Base-by-base conservation (phyloP, 2,797 vertebrate species). In the Acanthornis magna region DNA sequence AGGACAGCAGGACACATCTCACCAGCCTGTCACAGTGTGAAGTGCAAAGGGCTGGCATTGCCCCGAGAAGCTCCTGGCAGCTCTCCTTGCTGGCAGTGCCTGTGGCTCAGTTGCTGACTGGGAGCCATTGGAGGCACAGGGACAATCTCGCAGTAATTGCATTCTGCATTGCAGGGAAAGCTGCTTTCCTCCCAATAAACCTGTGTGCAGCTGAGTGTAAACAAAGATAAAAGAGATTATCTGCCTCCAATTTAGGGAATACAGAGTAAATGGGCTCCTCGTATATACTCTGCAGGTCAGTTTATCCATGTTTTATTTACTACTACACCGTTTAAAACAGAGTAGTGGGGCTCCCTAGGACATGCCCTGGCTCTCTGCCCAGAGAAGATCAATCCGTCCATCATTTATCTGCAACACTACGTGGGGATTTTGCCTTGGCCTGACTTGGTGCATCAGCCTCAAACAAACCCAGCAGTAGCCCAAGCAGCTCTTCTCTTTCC, bases 201-300 rank as follows among this genome's bases (percentile, higher is more conserved):
- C 58, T 72, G 50, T 47, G 65, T 22, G 43, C 68, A 77, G 42
- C 48, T 42, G 76, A 73, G 73, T 27, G 77, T 63, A 67, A 93
- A 61, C 27, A 47, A 45, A 77, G 67, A 77, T 80, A 88, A 94
- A 96, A 57, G 82, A 95, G 88, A 91, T 94, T 72, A 88, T 85
- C 79, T 86, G 54, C 36, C 62, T 88, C 32, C 77, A 79, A 20
- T 87, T 75, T 75, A 78, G 55, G 51, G n/a, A 95, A 70, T 75
- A 68, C 4, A 68, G 72, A 83, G 76, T 71, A 91, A 92, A 82
- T 5, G 1, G 72, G 30, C 57, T 71, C n/a, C 87, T 73, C 0
- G 0, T 36, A 82, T 65, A 6, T 25, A 77, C 72, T 54, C 65
- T 55, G 61, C 65, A 84, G 62, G 85, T 74, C 8, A 13, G 45